Evolutionary conservation across 2,888 invertebrate species (phyloP).

Genomic region (Andrena marginata): DNA sequence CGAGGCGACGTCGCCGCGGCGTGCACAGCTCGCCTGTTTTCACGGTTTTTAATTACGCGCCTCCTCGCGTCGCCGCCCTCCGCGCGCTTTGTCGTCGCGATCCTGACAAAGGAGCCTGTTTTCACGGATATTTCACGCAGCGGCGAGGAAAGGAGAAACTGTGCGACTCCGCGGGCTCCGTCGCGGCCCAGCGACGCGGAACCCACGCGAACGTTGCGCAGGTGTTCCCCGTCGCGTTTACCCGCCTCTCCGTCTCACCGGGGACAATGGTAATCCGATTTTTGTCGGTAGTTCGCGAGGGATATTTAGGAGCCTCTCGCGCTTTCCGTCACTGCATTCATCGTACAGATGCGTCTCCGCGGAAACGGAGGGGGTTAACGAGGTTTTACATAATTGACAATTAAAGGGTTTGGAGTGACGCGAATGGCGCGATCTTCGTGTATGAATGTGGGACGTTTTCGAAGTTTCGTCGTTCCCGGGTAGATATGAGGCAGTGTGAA

Average conservation of each 20-base stretch:
- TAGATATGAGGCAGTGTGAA: background rate
- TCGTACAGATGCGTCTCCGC: too few relatives aligned
- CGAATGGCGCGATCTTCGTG: background rate
- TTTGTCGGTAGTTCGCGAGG: too few relatives aligned
- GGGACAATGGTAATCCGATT: slow-evolving; percentile 1
- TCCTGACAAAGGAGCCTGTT: slow-evolving; percentile 74
- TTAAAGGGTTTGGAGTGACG: background rate
- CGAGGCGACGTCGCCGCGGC: slow-evolving; percentile 41
- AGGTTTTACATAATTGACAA: too few relatives aligned
- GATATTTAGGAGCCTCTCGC: too few relatives aligned
- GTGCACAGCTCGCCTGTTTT: slow-evolving; percentile 75
- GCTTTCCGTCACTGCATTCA: too few relatives aligned
- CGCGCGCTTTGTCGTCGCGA: slow-evolving; percentile 68
- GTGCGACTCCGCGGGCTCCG: slow-evolving; percentile 33
- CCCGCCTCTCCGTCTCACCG: slow-evolving; percentile 27
- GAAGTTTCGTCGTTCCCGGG: slow-evolving; percentile 29
- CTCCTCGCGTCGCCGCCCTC: slow-evolving; percentile 35
- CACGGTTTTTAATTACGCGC: slow-evolving; percentile 80
- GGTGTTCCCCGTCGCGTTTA: background rate
- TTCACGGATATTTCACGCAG: slow-evolving; percentile 64
- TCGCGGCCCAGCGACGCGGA: slow-evolving; percentile 19
- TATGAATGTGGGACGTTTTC: slow-evolving; percentile 8
- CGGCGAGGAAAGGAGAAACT: slow-evolving; percentile 47
- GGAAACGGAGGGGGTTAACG: too few relatives aligned
- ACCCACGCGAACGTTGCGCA: background rate